phyloP scores from a whole-genome alignment of 2,888 invertebrate species.

The Alloplasta piceator region DNA sequence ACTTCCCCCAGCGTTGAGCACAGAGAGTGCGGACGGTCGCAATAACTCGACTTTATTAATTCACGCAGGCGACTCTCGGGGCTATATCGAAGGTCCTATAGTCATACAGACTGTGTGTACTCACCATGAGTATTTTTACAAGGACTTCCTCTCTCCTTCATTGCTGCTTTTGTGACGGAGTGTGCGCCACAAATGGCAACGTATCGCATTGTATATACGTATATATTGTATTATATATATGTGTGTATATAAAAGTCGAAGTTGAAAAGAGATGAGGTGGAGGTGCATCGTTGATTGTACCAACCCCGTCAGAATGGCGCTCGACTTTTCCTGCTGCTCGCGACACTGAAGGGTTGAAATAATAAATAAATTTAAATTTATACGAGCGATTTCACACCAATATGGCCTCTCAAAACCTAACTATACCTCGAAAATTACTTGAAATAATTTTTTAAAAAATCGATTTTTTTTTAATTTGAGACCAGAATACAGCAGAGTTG shows the following conservation, averaged over 20 bases:
- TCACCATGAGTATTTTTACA: conserved; percentile 21
- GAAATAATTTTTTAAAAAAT: neutral
- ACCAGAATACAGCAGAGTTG: too few relatives aligned
- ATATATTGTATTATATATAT: too few relatives aligned
- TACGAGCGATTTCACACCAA: neutral
- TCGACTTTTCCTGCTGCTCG: conserved; percentile 14
- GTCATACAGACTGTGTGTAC: conserved; percentile 29
- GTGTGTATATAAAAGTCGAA: conserved; percentile 6
- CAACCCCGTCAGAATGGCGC: conserved; percentile 45
- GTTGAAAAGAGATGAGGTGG: neutral
- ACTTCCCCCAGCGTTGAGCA: conserved; percentile 33
- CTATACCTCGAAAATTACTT: too few relatives aligned
- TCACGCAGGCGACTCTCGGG: conserved; percentile 59
- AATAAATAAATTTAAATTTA: neutral
- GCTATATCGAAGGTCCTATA: conserved; percentile 56
- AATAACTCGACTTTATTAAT: conserved; percentile 65
- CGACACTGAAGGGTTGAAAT: neutral
- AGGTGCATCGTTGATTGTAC: conserved; percentile 31
- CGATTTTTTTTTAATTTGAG: neutral
- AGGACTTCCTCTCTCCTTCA: conserved; percentile 36
- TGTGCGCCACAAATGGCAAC: conserved; percentile 56
- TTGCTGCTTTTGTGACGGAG: conserved; percentile 41
- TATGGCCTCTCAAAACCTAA: neutral
- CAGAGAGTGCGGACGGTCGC: conserved; percentile 50
- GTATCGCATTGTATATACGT: too few relatives aligned